These are phyloP conservation scores for Pinctada fucata DNA, from an alignment of 2,888 invertebrate species.

Conservation along the genomic window DNA sequence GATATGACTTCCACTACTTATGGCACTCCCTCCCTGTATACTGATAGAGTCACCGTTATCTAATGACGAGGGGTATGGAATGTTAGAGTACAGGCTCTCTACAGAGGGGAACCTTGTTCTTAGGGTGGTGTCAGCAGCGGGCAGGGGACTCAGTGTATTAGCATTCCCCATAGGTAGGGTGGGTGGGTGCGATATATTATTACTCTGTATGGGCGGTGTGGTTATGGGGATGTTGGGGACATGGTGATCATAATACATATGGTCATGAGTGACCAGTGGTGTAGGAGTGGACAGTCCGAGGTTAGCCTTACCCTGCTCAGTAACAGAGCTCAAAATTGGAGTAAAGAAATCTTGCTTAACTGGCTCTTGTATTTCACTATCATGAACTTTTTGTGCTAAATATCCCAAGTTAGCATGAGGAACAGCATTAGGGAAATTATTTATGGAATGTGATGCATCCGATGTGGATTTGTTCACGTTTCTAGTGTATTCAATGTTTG, in stretches of 20 bases:
- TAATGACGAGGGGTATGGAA: background rate
- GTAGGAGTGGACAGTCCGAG: background rate
- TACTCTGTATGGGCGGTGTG: background rate
- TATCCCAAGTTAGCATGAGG: background rate
- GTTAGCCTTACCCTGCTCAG: background rate
- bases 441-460: background rate
- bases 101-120: background rate
- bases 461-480: background rate
- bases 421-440: background rate
- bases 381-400: background rate
- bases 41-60: too few species aligned
- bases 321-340: background rate
- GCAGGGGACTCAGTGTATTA: background rate
- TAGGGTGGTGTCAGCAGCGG: background rate
- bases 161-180: background rate
- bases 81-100: background rate
- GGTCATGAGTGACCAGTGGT: background rate
- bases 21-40: too few species aligned
- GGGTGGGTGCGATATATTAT: background rate
- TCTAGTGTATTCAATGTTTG: background rate
- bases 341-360: background rate
- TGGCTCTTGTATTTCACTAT: background rate
- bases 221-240: background rate
- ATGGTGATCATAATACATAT: background rate
- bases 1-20: constrained; percentile 31